Conservation (phyloP, 2,888 invertebrate species). For the Cataglyphis livida region DNA sequence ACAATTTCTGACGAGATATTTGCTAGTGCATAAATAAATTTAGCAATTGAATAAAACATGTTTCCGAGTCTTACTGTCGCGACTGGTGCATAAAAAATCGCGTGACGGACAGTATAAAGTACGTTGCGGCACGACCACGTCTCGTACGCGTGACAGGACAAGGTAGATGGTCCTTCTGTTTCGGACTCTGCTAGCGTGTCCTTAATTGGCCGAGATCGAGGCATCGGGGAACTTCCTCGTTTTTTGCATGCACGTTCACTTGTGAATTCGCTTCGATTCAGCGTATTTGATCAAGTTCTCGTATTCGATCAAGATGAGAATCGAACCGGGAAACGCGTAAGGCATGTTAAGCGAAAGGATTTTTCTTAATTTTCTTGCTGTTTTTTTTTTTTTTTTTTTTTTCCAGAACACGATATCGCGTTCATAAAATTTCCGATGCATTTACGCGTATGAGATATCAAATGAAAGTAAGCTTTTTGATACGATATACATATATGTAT, state of each 20-base stretch:
- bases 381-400: neutral
- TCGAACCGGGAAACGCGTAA: constrained; percentile 63
- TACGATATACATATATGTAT: neutral
- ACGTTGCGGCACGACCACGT: neutral
- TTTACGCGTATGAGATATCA: neutral
- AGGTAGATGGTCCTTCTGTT: constrained; percentile 42
- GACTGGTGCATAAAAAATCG: constrained; percentile 37
- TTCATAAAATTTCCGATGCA: neutral
- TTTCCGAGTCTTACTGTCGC: neutral
- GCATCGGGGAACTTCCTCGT: constrained; percentile 66
- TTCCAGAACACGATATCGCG: neutral
- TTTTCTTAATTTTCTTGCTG: constrained; percentile 51
- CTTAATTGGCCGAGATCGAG: constrained; percentile 71
- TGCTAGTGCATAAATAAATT: constrained; percentile 5
- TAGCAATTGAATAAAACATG: neutral
- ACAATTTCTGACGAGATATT: neutral
- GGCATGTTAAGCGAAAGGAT: constrained; percentile 27
- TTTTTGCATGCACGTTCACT: constrained; percentile 58
- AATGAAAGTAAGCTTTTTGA: neutral
- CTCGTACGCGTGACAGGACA: constrained; percentile 21
- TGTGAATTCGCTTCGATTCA: constrained; percentile 70
- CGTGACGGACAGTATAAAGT: constrained; percentile 30
- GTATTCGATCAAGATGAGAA: constrained; percentile 65
- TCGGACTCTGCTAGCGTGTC: constrained; percentile 43
- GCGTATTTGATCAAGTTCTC: constrained; percentile 69